Conservation (phyloP, 2,797 vertebrate genomes). For the Pseudochaenichthys georgianus region DNA sequence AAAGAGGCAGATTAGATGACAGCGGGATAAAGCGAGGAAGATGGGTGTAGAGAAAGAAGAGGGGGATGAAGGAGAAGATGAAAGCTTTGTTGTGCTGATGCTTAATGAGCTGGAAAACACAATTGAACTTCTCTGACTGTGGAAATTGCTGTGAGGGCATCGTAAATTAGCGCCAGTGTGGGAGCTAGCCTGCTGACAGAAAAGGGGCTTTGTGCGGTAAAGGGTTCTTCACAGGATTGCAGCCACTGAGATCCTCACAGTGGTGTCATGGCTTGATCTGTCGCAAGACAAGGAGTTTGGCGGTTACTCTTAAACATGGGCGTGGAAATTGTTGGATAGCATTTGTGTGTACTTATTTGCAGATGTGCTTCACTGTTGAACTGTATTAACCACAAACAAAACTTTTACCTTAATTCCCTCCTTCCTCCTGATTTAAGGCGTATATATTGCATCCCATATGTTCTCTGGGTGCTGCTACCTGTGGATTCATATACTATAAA, state of each 20-base stretch:
- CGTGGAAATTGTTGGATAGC: conserved; percentile 7
- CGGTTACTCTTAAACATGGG: conserved; percentile 24
- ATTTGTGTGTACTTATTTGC: conserved; percentile 13
- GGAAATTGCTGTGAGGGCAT: conserved; percentile 89
- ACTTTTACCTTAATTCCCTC: not conserved
- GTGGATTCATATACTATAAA: conserved; percentile 46
- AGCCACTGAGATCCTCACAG: conserved; percentile 63
- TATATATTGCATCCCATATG: not conserved
- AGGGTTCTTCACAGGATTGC: conserved; percentile 75
- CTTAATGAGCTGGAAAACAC: conserved; percentile 93
- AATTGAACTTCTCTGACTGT: conserved; percentile 90
- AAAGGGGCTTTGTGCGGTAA: conserved; percentile 85
- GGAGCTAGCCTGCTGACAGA: conserved; percentile 86
- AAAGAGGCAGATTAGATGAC: conserved; percentile 55
- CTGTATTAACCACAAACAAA: conserved; percentile 8
- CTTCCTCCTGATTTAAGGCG: not conserved
- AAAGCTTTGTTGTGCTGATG: conserved; percentile 87
- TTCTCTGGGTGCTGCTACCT: conserved; percentile 18
- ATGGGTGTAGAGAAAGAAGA: conserved; percentile 66
- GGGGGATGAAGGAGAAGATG: conserved; percentile 79
- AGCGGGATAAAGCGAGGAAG: conserved; percentile 60
- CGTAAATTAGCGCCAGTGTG: conserved; percentile 88
- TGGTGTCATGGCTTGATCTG: conserved; percentile 45
- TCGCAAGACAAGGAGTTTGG: conserved; percentile 41
- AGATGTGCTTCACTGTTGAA: conserved; percentile 19